Base-by-base conservation (phyloP, 2,888 invertebrate genomes). In the Cephonodes hylas region DNA sequence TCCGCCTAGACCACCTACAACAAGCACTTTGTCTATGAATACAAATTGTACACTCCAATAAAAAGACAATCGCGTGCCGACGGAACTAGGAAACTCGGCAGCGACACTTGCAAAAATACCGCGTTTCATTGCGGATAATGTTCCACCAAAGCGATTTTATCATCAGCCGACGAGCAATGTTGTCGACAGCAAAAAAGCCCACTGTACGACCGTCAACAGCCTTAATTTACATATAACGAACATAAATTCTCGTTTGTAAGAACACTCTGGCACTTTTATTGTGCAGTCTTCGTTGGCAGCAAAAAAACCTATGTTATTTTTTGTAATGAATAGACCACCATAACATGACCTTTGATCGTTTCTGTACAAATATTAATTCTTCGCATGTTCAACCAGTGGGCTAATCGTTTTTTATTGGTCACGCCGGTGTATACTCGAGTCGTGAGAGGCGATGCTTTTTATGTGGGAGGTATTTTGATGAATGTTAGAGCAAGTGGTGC, bases 211-310 rank as follows among this genome's bases (percentile, higher is more conserved):
- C 81, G 81, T 76, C 84, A 79, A 83, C 82, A 78, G 77, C 74
- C 80, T 79, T 85, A 83, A 92, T 92, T 92, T 90, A 82, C 92
- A 92, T 91, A 88, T 78, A 80, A 76, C 73, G 83, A 82, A 84
- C 89, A 89, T 92, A 91, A 91, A 91, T 92, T 89, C 91, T 91
- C 89, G 91, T 91, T 91, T 91, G 91, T 89, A 91, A 88, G 90
- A 88, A 89, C 88, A 83, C 81, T 81, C 83, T 89, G 89, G 88
- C 90, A 90, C 88, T 91, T 91, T 91, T 92, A 92, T 90, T 90
- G 89, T 90, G 81, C 81, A 82, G 83, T 81, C 81, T 85, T 85
- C 82, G 85, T 83, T 83, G 75, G 75, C 73, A 80, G 85, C 84
- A 88, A 90, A 90, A 83, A 86, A 81, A 76, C 77, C 82, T 82